Evolutionary conservation across 2,797 vertebrate genomes (phyloP).

Genomic region (Ataeniobius toweri): DNA sequence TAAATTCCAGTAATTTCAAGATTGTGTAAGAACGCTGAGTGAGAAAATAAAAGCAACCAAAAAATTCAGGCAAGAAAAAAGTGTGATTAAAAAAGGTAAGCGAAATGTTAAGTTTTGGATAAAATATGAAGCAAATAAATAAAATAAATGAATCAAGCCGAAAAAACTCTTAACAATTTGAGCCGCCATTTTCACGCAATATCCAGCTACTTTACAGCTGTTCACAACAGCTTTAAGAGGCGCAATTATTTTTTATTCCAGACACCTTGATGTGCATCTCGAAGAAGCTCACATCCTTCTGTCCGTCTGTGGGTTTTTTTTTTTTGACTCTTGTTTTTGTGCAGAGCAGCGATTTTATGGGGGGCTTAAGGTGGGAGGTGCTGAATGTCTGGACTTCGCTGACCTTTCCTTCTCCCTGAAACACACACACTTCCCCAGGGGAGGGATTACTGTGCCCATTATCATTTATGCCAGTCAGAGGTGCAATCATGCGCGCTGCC

Average conservation of each 20-base stretch:
- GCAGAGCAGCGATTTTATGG: slow-evolving; percentile 25
- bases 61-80: background rate
- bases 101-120: background rate
- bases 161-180: background rate
- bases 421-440: slow-evolving; percentile 34
- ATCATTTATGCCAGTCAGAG: slow-evolving; percentile 68
- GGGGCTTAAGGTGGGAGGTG: slow-evolving; percentile 41
- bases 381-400: slow-evolving; percentile 38
- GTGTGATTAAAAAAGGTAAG: background rate
- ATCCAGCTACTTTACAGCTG: background rate
- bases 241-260: slow-evolving; percentile 17
- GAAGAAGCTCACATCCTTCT: slow-evolving; percentile 11
- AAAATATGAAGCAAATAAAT: background rate
- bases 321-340: slow-evolving; percentile 54
- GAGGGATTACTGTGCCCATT: slow-evolving; percentile 66
- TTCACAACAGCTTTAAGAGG: background rate
- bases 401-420: slow-evolving; percentile 34
- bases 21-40: background rate
- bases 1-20: background rate
- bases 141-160: background rate
- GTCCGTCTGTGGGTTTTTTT: slow-evolving; percentile 8
- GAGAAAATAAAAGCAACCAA: background rate
- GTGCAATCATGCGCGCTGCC: slow-evolving; percentile 62
- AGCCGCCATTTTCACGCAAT: background rate
- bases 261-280: slow-evolving; percentile 25